A percentile compares a stretch with the other conserved stretches of the same genome.
These are phyloP conservation scores for Theristicus caerulescens DNA, from an alignment of 2,113 vertebrate species.

Conservation along the genomic window DNA sequence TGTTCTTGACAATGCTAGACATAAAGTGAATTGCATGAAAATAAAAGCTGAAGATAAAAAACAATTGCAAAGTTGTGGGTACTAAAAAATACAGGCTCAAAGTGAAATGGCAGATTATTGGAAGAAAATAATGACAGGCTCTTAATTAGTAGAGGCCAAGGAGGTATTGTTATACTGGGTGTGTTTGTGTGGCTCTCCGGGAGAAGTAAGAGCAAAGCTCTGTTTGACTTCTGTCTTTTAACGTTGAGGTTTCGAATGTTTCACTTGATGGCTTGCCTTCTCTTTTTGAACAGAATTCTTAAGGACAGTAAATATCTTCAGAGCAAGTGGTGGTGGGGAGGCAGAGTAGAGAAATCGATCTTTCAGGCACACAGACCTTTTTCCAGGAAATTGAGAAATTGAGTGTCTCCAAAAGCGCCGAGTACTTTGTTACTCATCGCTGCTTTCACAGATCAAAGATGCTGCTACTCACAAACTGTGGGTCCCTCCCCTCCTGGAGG, in stretches of 20 bases:
- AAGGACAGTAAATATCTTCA: too few species aligned
- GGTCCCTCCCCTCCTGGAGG: rapidly evolving
- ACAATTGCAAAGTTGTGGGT: not conserved
- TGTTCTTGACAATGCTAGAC: not conserved
- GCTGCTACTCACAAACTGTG: rapidly evolving
- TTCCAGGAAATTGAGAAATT: not conserved
- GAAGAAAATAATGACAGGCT: not conserved
- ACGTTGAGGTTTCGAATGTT: not conserved
- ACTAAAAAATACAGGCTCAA: not conserved
- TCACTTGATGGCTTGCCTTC: not conserved
- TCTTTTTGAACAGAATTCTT: not conserved
- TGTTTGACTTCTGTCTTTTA: not conserved
- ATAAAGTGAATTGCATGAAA: not conserved
- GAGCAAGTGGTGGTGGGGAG: too few species aligned
- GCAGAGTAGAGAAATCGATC: not conserved
- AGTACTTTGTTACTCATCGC: not conserved
- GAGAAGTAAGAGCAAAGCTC: not conserved
- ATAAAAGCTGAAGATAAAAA: not conserved
- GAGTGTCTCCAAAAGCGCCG: rapidly evolving
- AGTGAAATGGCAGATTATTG: not conserved
- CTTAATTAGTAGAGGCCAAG: not conserved
- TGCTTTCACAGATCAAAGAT: not conserved
- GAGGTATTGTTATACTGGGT: not conserved
- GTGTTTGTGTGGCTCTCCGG: not conserved
- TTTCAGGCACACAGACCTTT: not conserved